phyloP scores from a whole-genome alignment of 2,888 invertebrate species.

The Busseola fusca region DNA sequence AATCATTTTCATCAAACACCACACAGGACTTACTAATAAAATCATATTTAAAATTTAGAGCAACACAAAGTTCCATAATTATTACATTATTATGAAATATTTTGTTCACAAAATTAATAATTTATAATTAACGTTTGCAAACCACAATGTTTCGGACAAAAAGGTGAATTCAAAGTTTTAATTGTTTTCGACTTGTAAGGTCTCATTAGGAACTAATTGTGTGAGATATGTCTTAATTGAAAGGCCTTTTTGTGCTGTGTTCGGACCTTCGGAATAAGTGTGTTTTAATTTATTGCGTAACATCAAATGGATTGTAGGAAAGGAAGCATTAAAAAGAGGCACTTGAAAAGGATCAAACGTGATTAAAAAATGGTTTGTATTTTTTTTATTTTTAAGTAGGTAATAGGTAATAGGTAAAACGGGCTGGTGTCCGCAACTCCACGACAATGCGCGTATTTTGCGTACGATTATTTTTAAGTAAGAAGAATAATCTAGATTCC shows the following conservation, averaged over 20 bases:
- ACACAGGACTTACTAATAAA: constrained; percentile 30
- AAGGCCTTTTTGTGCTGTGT: constrained; percentile 42
- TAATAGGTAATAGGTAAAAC: too few relatives aligned
- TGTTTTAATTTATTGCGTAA: constrained; percentile 35
- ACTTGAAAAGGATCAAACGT: not conserved
- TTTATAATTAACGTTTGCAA: constrained; percentile 40
- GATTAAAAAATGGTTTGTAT: not conserved
- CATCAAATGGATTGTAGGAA: constrained; percentile 18
- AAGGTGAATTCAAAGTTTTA: constrained; percentile 65
- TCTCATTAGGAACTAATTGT: constrained; percentile 72
- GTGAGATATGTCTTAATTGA: constrained; percentile 72
- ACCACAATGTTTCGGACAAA: constrained; percentile 52
- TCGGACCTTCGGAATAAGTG: constrained; percentile 33
- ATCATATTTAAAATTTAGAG: constrained; percentile 54
- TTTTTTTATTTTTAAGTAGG: not conserved
- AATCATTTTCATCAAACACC: constrained; percentile 47
- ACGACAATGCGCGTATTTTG: too few relatives aligned
- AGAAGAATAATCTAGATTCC: not conserved
- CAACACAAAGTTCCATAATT: constrained; percentile 57
- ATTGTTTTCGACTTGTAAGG: constrained; percentile 66
- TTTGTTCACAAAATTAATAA: constrained; percentile 64
- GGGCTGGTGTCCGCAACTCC: too few relatives aligned
- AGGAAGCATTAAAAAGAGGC: not conserved
- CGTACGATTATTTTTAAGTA: not conserved
- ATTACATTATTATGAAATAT: constrained; percentile 62